These are phyloP conservation scores for Scaptomyza pallida DNA, from an alignment of 1,140 invertebrate species.

Conservation along the genomic window DNA sequence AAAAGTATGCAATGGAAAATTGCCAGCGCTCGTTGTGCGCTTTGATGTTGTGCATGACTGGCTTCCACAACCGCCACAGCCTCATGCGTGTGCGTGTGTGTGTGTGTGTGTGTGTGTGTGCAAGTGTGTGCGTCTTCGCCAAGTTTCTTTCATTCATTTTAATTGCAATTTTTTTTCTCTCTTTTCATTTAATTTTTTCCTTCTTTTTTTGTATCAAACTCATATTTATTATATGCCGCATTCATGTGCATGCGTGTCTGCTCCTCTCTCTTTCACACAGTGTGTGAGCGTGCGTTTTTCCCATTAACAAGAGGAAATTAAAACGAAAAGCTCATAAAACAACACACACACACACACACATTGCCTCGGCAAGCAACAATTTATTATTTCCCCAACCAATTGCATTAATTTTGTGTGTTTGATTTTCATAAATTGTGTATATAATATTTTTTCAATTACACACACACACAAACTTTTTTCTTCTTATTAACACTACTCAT, in stretches of 20 bases:
- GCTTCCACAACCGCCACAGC: conserved; percentile 25
- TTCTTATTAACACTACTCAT: not conserved
- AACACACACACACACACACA: conserved; percentile 19
- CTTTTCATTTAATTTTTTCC: conserved; percentile 51
- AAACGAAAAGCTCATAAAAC: conserved; percentile 74
- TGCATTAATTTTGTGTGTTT: conserved; percentile 73
- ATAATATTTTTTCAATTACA: conserved; percentile 27
- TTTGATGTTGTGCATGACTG: conserved; percentile 81
- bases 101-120: conserved; percentile 15
- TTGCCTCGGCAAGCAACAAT: conserved; percentile 45
- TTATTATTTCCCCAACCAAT: conserved; percentile 64
- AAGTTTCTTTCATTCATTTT: conserved; percentile 66
- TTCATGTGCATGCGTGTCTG: conserved; percentile 1
- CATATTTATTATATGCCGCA: conserved; percentile 67
- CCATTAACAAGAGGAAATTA: conserved; percentile 77
- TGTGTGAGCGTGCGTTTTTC: conserved; percentile 30
- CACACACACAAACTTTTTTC: too few relatives aligned
- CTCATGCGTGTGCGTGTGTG: not conserved
- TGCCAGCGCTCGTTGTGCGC: conserved; percentile 41
- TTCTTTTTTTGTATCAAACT: conserved; percentile 72
- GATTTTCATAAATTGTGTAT: conserved; percentile 70
- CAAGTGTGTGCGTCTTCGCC: conserved; percentile 43
- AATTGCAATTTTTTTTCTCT: conserved; percentile 51
- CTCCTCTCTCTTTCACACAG: not conserved
- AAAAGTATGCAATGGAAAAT: conserved; percentile 61